Percentiles rank a stretch among this genome's conserved stretches.
These are phyloP conservation scores for Drosophila rellima DNA, from an alignment of 2,888 invertebrate genomes.

Conservation along the genomic window DNA sequence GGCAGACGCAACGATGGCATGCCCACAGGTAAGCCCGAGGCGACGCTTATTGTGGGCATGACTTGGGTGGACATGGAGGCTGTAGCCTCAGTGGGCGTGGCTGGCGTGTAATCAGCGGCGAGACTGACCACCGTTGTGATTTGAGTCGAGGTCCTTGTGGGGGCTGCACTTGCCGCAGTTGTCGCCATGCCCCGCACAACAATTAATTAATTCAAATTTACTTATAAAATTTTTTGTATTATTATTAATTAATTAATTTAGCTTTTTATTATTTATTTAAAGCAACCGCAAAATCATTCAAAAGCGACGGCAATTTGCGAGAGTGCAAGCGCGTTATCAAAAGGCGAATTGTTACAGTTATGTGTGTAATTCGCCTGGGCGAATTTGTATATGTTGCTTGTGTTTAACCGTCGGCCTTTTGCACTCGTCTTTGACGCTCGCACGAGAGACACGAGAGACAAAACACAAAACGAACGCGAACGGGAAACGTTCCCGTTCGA, in stretches of 20 bases:
- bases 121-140: constrained; percentile 32
- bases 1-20: constrained; percentile 66
- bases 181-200: constrained; percentile 69
- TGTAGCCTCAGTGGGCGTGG: constrained; percentile 83
- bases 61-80: constrained; percentile 57
- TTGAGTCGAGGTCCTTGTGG: constrained; percentile 84
- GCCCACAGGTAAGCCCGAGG: constrained; percentile 57
- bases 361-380: constrained; percentile 13
- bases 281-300: background rate
- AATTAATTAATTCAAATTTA: background rate
- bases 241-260: background rate
- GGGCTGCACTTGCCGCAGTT: constrained; percentile 64
- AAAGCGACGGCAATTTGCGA: constrained; percentile 10
- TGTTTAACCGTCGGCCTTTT: constrained; percentile 54
- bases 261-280: background rate
- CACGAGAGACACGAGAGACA: constrained; percentile 34
- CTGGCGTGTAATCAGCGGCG: constrained; percentile 11
- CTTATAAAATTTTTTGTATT: background rate
- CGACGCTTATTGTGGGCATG: constrained; percentile 87
- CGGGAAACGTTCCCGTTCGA: constrained; percentile 73
- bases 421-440: constrained; percentile 40
- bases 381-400: constrained; percentile 8
- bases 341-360: constrained; percentile 11
- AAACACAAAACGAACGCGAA: constrained; percentile 43
- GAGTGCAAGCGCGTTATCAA: constrained; percentile 4